These are phyloP conservation scores for Diarsia brunnea DNA, from an alignment of 2,888 invertebrate genomes.

Conservation along the genomic window DNA sequence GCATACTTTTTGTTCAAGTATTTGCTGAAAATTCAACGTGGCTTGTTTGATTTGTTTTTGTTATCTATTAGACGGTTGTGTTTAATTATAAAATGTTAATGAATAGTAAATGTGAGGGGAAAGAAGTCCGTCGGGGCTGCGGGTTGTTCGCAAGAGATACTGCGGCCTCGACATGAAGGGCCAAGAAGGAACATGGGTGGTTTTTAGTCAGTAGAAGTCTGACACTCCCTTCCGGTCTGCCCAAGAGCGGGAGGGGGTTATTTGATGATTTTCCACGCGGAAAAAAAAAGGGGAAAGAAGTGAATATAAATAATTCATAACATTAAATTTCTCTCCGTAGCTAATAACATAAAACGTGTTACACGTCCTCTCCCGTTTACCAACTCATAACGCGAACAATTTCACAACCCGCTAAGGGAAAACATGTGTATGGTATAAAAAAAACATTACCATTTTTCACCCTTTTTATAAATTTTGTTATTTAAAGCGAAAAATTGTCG, in stretches of 20 bases:
- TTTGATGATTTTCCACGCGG: too few relatives aligned
- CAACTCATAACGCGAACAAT: constrained; percentile 14
- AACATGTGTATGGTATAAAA: constrained; percentile 20
- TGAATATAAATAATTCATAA: constrained; percentile 5
- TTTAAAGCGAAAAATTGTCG: constrained; percentile 46
- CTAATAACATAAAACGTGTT: background rate
- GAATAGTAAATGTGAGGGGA: background rate
- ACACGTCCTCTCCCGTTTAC: background rate
- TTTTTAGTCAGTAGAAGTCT: too few relatives aligned
- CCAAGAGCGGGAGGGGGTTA: too few relatives aligned
- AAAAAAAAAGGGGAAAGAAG: background rate
- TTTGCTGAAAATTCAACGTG: background rate
- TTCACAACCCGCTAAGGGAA: constrained; percentile 4
- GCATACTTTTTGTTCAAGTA: background rate
- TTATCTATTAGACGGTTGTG: background rate
- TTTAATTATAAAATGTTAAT: background rate
- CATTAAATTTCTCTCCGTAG: background rate
- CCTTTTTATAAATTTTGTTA: constrained; percentile 37
- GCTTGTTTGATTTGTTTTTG: background rate
- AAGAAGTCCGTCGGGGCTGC: too few relatives aligned
- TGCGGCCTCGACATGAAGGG: too few relatives aligned
- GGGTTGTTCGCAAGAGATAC: too few relatives aligned
- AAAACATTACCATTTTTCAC: background rate
- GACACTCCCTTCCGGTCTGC: too few relatives aligned
- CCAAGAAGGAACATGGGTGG: too few relatives aligned